phyloP scores from a whole-genome alignment of 2,113 vertebrate species.

The Eonycteris spelaea region DNA sequence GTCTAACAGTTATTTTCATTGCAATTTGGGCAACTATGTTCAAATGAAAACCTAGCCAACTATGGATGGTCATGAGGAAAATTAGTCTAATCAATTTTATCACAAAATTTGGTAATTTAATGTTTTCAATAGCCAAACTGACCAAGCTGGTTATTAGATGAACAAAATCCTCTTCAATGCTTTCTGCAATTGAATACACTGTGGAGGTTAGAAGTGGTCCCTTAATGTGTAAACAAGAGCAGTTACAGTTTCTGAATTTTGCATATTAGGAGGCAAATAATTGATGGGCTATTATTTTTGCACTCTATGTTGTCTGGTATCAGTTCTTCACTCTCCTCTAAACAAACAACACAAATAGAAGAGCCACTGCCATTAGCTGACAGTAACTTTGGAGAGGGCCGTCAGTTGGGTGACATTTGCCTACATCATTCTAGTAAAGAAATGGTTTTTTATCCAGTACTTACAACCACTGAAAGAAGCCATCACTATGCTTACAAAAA shows the following conservation, averaged over 20 bases:
- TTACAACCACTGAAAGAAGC: slow-evolving; percentile 76
- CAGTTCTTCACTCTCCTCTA: background rate
- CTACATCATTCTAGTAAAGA: slow-evolving; percentile 56
- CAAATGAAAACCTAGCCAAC: background rate
- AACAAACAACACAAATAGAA: background rate
- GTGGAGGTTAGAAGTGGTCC: no score
- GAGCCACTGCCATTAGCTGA: background rate
- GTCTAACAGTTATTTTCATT: background rate
- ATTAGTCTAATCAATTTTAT: background rate
- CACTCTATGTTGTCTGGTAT: background rate
- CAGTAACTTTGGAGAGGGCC: slow-evolving; percentile 49
- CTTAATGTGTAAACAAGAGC: background rate
- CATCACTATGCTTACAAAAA: slow-evolving; percentile 82
- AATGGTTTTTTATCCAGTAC: slow-evolving; percentile 65
- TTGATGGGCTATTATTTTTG: background rate
- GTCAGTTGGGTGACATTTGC: slow-evolving; percentile 52
- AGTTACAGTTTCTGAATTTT: background rate
- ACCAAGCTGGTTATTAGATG: background rate
- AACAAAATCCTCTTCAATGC: background rate
- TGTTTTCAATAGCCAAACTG: background rate
- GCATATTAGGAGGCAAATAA: background rate
- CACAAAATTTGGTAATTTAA: background rate
- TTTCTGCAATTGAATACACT: background rate
- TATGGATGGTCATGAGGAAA: background rate
- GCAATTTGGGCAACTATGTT: background rate